phyloP scores from a whole-genome alignment of 2,113 vertebrate genomes.

The Pedionomus torquatus region DNA sequence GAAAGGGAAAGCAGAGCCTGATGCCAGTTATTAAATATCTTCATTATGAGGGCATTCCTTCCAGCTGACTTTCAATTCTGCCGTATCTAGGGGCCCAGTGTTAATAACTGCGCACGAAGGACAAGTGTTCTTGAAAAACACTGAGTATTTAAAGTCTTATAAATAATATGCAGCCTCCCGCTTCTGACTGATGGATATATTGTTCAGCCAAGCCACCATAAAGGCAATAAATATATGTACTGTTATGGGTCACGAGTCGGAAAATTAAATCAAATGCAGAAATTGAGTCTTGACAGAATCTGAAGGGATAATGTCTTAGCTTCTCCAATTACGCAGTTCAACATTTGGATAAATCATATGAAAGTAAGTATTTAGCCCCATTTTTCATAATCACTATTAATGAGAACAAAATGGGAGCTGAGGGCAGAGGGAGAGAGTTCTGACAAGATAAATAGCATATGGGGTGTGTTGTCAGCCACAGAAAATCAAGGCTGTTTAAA shows the following conservation, averaged over 20 bases:
- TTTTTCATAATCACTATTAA: constrained; percentile 64
- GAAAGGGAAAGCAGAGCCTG: background rate
- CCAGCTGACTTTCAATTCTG: constrained; percentile 26
- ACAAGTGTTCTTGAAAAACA: constrained; percentile 31
- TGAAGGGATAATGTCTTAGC: constrained; percentile 52
- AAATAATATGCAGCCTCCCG: background rate
- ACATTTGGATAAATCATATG: constrained; percentile 60
- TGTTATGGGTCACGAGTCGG: constrained; percentile 54
- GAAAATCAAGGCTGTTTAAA: constrained; percentile 61
- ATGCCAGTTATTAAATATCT: constrained; percentile 27
- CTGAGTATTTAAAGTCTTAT: background rate
- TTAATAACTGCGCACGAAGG: background rate
- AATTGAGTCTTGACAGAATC: constrained; percentile 67
- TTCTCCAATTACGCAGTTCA: constrained; percentile 64
- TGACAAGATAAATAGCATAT: constrained; percentile 75
- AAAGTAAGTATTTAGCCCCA: constrained; percentile 64
- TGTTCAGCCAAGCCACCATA: background rate
- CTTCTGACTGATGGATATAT: constrained; percentile 23
- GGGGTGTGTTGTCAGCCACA: constrained; percentile 70
- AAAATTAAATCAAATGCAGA: constrained; percentile 70
- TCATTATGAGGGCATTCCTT: constrained; percentile 47
- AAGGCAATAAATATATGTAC: constrained; percentile 40
- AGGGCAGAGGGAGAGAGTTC: constrained; percentile 57
- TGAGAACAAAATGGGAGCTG: constrained; percentile 69
- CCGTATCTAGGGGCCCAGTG: background rate